phyloP scores from a whole-genome alignment of 2,797 vertebrate species.

The Sphenopsis melanotis region DNA sequence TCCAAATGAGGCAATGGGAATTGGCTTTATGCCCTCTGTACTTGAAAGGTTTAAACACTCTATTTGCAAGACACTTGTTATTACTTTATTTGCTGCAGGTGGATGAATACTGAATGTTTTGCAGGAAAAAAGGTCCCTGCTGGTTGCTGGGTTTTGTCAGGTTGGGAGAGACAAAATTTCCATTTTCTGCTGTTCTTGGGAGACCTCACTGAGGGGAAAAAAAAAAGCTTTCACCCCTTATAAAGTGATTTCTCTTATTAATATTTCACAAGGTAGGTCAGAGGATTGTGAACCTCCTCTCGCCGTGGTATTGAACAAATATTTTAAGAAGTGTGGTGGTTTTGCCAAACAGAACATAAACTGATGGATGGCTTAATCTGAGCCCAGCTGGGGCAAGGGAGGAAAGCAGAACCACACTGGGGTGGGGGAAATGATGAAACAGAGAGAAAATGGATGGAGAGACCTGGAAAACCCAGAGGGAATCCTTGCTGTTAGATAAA shows the following conservation, averaged over 20 bases:
- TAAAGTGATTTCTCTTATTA: constrained; percentile 5
- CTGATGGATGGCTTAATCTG: not conserved
- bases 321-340: not conserved
- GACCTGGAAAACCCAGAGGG: not conserved
- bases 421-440: not conserved
- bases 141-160: not conserved
- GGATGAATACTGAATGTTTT: not conserved
- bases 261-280: constrained; percentile 32
- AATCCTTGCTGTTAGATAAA: not conserved
- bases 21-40: not conserved
- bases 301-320: not conserved
- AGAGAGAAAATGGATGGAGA: not conserved
- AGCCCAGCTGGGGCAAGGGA: not conserved
- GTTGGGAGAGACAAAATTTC: not conserved
- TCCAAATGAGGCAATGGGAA: not conserved
- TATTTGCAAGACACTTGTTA: not conserved
- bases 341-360: not conserved
- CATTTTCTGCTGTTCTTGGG: not conserved
- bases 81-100: not conserved
- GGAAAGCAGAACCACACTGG: not conserved
- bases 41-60: not conserved
- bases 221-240: not conserved
- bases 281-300: not conserved
- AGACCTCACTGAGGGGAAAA: not conserved
- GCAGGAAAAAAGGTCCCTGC: not conserved